Base-by-base conservation (phyloP, 2,797 vertebrate genomes). In the Sebastes nivosus region DNA sequence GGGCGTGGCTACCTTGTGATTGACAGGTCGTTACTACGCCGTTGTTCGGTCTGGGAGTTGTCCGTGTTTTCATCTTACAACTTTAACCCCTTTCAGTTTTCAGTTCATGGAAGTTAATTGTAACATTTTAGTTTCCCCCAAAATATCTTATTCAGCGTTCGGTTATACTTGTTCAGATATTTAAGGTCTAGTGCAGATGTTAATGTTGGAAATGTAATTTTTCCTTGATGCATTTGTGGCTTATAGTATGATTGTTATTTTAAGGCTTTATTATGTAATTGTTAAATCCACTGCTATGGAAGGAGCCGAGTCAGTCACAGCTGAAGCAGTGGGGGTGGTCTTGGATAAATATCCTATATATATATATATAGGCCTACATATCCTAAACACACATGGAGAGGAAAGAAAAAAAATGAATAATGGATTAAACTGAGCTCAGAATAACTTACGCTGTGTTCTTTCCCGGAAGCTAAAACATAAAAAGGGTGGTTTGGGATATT, bases 301-400 rank as follows among this genome's bases (percentile, higher is more conserved):
- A 50, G 38, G 61, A 63, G 60, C 66, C 80, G 42, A 71, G 38
- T 57, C 61, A 77, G 65, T 24, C 70, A 24, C 24, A 60, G 54
- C 50, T 59, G 32, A 61, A 58, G 77, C 38, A 55, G 50, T 25
- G 32, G 36, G 54, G 29, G 32, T 36, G 46, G 29, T 46, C n/a
- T 0, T 65, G 67, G n/a, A 72, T 72, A 50, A 67, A 60, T 66
- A 67, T 73, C 54, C 59, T 75, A 22, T 58, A 75, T 67, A 3
- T 27, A 22, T 30, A 58, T 60, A 59, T 27, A 59, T 16, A 54
- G 20, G 10, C 52, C 52, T 30, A 60, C 20, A 52, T 30, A 29
- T 65, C 42, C 34, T 20, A 42, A 58, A 67, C 16, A 25, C 24
- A 69, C 16, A 54, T 25, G n/a, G 10, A 30, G 57, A 52, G 3